A percentile compares a stretch with the other conserved stretches of the same genome.
phyloP scores from a whole-genome alignment of 2,797 vertebrate species.

The Poeciliopsis paucimaculata region DNA sequence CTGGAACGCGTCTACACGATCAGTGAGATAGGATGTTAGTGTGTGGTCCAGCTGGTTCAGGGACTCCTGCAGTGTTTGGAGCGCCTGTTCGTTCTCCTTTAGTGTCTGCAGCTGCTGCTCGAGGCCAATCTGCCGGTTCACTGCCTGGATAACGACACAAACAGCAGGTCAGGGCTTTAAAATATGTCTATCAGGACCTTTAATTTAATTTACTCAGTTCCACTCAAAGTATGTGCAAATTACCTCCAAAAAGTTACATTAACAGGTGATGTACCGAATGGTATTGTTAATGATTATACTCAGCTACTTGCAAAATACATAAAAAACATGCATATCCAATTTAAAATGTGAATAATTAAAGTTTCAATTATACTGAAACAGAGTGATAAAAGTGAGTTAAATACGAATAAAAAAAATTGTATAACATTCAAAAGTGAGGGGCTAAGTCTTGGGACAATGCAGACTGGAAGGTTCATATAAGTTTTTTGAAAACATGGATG shows the following conservation, averaged over 20 bases:
- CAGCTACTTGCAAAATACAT: not conserved
- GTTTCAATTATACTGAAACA: not conserved
- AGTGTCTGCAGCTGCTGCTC: conserved; percentile 90
- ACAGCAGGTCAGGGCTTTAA: conserved; percentile 4
- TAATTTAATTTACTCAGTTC: not conserved
- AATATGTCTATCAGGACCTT: conserved; percentile 8
- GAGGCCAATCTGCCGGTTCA: conserved; percentile 88
- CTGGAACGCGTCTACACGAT: conserved; percentile 93
- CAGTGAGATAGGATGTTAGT: conserved; percentile 93
- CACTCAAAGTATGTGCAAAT: not conserved
- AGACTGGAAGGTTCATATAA: not conserved
- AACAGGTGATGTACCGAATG: not conserved
- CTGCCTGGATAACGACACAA: conserved; percentile 78
- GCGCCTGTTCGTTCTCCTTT: conserved; percentile 86
- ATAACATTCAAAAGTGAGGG: not conserved
- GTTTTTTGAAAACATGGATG: not conserved
- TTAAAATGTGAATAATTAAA: not conserved
- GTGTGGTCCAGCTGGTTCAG: conserved; percentile 91
- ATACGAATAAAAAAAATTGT: not conserved
- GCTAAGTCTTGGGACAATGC: not conserved
- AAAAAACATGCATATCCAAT: not conserved
- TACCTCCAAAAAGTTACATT: not conserved
- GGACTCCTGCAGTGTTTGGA: conserved; percentile 90
- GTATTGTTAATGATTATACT: not conserved
- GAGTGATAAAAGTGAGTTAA: not conserved